Evolutionary conservation across 2,888 invertebrate species (phyloP).

Genomic region (Adelognathus sp.): DNA sequence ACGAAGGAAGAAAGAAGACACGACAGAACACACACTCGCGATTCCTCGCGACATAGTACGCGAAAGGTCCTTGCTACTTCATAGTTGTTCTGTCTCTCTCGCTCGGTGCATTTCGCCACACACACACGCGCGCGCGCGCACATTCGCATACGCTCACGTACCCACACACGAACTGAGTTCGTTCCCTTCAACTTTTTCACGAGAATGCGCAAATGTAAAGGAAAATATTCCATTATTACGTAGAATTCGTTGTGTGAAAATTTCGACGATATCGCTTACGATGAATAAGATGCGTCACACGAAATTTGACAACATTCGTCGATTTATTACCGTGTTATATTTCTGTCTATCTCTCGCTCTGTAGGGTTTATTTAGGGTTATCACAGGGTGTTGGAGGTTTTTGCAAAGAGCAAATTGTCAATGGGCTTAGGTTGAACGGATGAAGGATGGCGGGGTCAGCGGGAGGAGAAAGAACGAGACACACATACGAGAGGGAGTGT

Average conservation of each 20-base stretch:
- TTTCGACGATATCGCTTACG: neutral
- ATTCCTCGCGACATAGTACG: neutral
- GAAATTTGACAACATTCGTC: neutral
- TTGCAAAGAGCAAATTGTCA: neutral
- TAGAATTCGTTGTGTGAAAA: neutral
- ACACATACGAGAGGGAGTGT: slow-evolving; percentile 50
- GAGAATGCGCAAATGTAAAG: neutral
- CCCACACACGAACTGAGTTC: neutral
- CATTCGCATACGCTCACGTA: neutral
- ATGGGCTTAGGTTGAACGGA: slow-evolving; percentile 14
- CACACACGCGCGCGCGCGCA: slow-evolving; percentile 3
- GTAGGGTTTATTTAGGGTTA: neutral
- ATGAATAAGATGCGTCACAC: neutral
- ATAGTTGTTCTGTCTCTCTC: neutral
- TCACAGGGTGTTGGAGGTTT: neutral
- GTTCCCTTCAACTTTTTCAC: neutral
- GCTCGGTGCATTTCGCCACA: slow-evolving; percentile 12
- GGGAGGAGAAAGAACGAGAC: slow-evolving; percentile 45
- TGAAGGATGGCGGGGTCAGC: slow-evolving; percentile 31
- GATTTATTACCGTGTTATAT: neutral
- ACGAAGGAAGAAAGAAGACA: neutral
- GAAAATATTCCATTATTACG: neutral
- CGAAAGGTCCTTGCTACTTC: slow-evolving; percentile 6
- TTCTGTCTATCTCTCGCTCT: too few species aligned
- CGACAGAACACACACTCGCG: neutral